Base-by-base conservation (phyloP, 37 sponge, comb jelly and placozoan species). In the Aphrocallistes beatrix region DNA sequence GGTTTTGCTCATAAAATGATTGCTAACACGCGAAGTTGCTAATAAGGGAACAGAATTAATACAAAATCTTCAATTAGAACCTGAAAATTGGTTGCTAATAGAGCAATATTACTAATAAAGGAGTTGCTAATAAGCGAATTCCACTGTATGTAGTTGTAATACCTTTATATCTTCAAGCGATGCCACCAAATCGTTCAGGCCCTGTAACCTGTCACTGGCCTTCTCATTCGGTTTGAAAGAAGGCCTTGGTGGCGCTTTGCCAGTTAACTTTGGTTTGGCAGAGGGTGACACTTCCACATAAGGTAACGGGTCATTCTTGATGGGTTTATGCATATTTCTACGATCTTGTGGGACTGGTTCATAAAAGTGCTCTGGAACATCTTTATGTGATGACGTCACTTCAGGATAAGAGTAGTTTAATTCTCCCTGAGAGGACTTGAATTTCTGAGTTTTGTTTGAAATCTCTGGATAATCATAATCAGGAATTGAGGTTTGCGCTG, bases 161-260 rank as follows among this genome's bases (percentile, higher is more conserved):
- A 60, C 75, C 75, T 60, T 60, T 21, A 60, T 60, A 60, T 60
- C 75, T 30, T 60, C 75, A 25, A 60, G 75, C 10, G 75, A 60
- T 8, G 75, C 75, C 75, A 60, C n/a, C 6, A 60, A 30, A 13
- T 60, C 75, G 75, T 60, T 60, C 1, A 60, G 75, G 17, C 75
- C 75, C 21, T 60, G 75, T 13, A 60, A 13, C n/a, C 75, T 60
- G n/a, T 60, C 75, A 13, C 34, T 60, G 3, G 75, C 8, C n/a
- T 28, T 60, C 75, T 60, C 75, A 60, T 60, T 60, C 75, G 75
- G 75, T 60, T 13, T 60, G 75, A 25, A 60, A 3, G 75, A 25
- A 13, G 75, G 75, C n/a, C 75, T 60, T 25, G 75, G 75, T 13
- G 75, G 75, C 34, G 34, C 75, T 13, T 28, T 60, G 34, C 75